phyloP scores from a whole-genome alignment of 2,888 invertebrate species.

The Drosophila parthenogenetica region DNA sequence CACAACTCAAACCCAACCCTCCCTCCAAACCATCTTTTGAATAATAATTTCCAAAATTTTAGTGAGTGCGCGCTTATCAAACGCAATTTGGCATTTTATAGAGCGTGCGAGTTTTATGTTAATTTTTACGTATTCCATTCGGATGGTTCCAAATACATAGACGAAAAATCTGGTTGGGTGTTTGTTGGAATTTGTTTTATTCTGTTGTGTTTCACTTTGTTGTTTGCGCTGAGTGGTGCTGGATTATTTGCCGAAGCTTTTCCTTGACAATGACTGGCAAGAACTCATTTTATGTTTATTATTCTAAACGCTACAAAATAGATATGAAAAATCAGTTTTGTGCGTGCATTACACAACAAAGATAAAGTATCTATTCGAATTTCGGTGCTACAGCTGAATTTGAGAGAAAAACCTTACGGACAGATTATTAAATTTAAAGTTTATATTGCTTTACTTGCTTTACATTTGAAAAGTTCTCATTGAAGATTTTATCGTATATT shows the following conservation, averaged over 20 bases:
- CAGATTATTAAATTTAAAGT: no score
- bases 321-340: constrained; percentile 15
- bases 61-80: constrained; percentile 60
- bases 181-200: not conserved
- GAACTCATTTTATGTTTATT: constrained; percentile 2
- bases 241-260: constrained; percentile 1
- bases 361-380: not conserved
- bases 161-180: not conserved
- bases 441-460: no score
- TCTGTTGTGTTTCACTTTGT: not conserved
- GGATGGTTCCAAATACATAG: constrained; percentile 24
- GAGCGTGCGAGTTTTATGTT: constrained; percentile 72
- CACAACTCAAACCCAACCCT: not conserved
- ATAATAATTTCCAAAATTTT: constrained; percentile 51
- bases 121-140: constrained; percentile 63
- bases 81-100: constrained; percentile 64
- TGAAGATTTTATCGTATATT: no score
- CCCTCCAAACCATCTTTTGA: constrained; percentile 5
- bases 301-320: constrained; percentile 17
- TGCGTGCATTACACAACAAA: constrained; percentile 1
- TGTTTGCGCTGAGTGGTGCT: not conserved
- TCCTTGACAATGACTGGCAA: constrained; percentile 22
- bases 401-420: no score
- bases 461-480: no score
- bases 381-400: not conserved